Base-by-base conservation (phyloP, 1,140 invertebrate genomes). In the Aphidius ervi region DNA sequence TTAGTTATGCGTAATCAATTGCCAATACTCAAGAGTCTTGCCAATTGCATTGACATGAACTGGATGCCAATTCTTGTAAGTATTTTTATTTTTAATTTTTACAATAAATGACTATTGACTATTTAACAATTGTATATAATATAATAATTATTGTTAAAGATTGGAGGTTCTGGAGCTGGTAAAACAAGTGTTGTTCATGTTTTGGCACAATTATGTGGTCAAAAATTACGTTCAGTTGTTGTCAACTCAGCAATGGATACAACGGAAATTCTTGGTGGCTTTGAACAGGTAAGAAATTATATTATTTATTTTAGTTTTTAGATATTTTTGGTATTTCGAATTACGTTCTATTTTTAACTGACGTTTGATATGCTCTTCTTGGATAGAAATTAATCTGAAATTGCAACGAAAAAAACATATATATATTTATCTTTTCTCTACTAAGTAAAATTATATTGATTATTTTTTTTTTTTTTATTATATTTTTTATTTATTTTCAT, bases 161-260 rank as follows among this genome's bases (percentile, higher is more conserved):
- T 93, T 56, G 96, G 95, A 10, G 80, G 82, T 20, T 83, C 86
- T 3, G 87, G 87, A 16, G 83, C 83, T 68, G 95, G 95, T 1
- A 98, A 98, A 81, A 91, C 88, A 54, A 87, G 85, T 64, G 70
- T 92, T 3, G 86, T 98, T 23, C 86, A 88, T 72, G 80, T 90
- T 20, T 75, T 97, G 37, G 86, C 95, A 0, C 82, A 86, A 64
- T 71, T 98, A 4, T 83, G 84, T 2, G 92, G 92, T 1, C 84
- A 87, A 63, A 82, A 86, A 56, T 79, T 98, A 4, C 83, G 87
- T 66, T 87, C 90, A 2, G 78, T 98, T 58, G 84, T 88, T n/a
- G 88, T 97, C 10, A 97, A 93, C 72, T 91, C 93, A 43, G 88
- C 92, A 46, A 98, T 95, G 87, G 96, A 98, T 72, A 96, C 95